Conservation (phyloP, 2,113 vertebrate species). For the Symphodus melops region DNA sequence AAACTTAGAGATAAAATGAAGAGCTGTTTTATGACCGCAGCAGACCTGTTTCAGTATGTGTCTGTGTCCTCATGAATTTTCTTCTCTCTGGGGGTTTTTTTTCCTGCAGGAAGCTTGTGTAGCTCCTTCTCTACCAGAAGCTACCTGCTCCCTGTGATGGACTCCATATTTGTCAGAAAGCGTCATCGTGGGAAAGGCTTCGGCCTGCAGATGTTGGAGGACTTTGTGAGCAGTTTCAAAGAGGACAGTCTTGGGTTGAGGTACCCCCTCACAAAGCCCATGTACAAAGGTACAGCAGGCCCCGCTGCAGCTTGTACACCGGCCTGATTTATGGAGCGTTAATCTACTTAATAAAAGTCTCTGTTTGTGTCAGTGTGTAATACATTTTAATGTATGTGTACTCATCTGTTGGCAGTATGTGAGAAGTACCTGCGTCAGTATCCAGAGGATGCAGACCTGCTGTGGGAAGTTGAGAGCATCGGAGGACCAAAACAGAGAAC, state of each 20-base stretch:
- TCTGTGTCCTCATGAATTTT: background rate
- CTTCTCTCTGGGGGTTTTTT: background rate
- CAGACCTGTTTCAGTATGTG: background rate
- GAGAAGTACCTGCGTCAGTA: constrained; percentile 87
- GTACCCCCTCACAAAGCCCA: constrained; percentile 84
- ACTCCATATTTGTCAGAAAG: constrained; percentile 91
- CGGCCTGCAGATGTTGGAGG: constrained; percentile 88
- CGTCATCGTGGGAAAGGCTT: constrained; percentile 80
- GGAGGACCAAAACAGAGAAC: constrained; percentile 86
- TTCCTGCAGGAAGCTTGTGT: constrained; percentile 82
- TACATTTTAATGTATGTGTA: background rate
- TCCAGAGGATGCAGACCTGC: constrained; percentile 82
- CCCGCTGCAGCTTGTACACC: background rate
- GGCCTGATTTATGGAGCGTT: background rate
- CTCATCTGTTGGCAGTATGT: constrained; percentile 82
- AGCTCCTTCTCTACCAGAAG: constrained; percentile 54
- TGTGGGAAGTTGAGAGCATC: constrained; percentile 89
- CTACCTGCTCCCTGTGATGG: constrained; percentile 88
- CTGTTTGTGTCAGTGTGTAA: too few relatives aligned
- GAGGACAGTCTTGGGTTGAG: constrained; percentile 85
- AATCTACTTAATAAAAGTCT: background rate
- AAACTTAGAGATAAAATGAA: too few relatives aligned
- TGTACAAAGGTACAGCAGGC: constrained; percentile 82
- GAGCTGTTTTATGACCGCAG: too few relatives aligned
- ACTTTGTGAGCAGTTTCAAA: constrained; percentile 88